Evolutionary conservation across 2,797 vertebrate species (phyloP).

Genomic region (Mormyrops attenuatus): DNA sequence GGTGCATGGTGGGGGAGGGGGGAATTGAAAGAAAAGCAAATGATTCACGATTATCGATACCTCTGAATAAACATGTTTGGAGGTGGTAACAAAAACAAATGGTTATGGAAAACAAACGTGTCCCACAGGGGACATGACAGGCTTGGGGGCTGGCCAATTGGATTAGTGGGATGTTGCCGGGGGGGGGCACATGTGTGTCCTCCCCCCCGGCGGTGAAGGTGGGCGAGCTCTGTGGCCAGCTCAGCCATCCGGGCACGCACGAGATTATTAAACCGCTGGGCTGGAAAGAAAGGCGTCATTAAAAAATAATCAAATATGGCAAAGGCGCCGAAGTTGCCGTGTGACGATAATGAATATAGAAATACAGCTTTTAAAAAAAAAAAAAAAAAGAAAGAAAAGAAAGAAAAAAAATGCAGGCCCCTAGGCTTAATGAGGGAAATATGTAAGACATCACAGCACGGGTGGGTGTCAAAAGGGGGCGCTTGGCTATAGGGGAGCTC

Average conservation of each 20-base stretch:
- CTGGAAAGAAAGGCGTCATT: conserved; percentile 85
- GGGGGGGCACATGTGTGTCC: conserved; percentile 68
- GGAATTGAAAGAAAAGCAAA: conserved; percentile 52
- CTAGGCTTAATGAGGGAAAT: conserved; percentile 81
- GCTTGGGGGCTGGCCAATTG: conserved; percentile 82
- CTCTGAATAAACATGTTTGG: conserved; percentile 90
- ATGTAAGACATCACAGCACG: conserved; percentile 83
- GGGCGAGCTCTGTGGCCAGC: conserved; percentile 43
- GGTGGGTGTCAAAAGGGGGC: conserved; percentile 68
- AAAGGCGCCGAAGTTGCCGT: conserved; percentile 74
- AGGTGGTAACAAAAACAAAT: conserved; percentile 89
- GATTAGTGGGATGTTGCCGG: conserved; percentile 66
- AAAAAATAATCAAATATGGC: conserved; percentile 88
- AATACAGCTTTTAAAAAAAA: conserved; percentile 63
- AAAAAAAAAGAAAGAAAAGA: conserved; percentile 31
- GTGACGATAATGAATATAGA: conserved; percentile 82
- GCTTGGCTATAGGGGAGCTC: conserved; percentile 54
- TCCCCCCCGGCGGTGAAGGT: conserved; percentile 64
- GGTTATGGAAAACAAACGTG: conserved; percentile 81
- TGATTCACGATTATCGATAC: conserved; percentile 97
- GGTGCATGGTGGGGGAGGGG: conserved; percentile 30
- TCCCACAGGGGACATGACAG: conserved; percentile 67
- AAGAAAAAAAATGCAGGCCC: conserved; percentile 71
- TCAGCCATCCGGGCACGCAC: conserved; percentile 63
- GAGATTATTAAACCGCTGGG: conserved; percentile 83